Conservation (phyloP, 2,113 vertebrate species). For the Centropus unirufus region DNA sequence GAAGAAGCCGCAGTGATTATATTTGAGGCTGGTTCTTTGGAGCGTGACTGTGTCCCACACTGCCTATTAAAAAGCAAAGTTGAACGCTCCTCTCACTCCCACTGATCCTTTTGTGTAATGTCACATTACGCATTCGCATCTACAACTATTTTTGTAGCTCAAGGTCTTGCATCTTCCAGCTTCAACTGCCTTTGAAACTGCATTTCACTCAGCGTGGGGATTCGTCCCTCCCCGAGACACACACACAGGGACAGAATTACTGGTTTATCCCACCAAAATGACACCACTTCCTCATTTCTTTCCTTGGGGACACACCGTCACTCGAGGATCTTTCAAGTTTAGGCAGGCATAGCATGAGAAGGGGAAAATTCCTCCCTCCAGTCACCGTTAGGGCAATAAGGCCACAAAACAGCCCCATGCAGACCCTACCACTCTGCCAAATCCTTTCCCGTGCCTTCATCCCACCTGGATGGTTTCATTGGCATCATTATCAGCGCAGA, state of each 20-base stretch:
- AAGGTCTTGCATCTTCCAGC: background rate
- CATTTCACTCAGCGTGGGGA: background rate
- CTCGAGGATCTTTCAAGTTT: background rate
- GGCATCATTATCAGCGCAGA: background rate
- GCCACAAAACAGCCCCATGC: background rate
- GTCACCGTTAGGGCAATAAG: background rate
- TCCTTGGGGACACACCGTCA: background rate
- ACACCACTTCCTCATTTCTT: background rate
- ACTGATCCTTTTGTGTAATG: conserved; percentile 1
- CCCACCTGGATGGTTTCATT: background rate
- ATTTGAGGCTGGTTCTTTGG: background rate
- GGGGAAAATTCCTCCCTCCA: background rate
- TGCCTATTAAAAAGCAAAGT: background rate
- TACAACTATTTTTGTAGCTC: background rate
- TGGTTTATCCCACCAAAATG: background rate
- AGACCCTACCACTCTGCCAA: background rate
- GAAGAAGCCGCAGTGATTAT: background rate
- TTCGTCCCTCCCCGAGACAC: background rate
- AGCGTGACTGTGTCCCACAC: background rate
- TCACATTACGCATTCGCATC: background rate
- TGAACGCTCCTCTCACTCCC: background rate
- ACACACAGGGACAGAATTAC: background rate
- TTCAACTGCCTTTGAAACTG: background rate
- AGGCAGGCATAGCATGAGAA: background rate
- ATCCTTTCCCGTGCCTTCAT: background rate